phyloP scores from a whole-genome alignment of 2,113 vertebrate species.

The Pongo abelii region DNA sequence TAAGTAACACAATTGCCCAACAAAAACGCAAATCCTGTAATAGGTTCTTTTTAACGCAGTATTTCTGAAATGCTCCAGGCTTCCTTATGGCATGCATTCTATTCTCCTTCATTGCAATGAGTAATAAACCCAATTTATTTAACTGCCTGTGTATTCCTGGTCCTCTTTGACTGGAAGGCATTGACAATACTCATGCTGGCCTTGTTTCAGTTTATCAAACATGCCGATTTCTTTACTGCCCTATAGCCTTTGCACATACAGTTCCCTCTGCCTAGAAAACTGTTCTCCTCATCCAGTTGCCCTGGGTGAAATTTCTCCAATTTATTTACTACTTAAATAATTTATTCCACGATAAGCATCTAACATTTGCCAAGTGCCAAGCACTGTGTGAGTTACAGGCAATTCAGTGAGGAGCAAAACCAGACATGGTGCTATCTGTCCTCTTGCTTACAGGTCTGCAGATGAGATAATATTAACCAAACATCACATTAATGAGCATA shows the following conservation, averaged over 20 bases:
- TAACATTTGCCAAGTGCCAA: not conserved
- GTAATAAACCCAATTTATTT: too few species aligned
- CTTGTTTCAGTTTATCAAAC: not conserved
- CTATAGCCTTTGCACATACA: not conserved
- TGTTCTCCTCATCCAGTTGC: not conserved
- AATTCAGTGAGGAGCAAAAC: not conserved
- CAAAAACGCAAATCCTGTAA: not conserved
- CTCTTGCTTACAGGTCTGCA: not conserved
- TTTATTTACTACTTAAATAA: not conserved
- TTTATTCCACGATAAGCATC: not conserved
- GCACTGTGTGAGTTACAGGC: not conserved
- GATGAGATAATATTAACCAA: not conserved
- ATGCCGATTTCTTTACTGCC: not conserved
- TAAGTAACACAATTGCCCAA: not conserved
- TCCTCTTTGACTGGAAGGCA: not conserved
- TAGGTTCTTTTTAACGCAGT: not conserved
- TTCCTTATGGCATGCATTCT: not conserved
- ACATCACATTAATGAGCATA: not conserved
- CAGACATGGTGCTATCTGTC: not conserved
- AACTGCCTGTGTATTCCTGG: not conserved
- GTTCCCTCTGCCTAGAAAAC: not conserved
- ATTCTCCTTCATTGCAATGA: not conserved
- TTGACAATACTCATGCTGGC: not conserved
- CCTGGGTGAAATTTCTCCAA: not conserved
- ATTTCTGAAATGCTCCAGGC: not conserved